phyloP scores from a whole-genome alignment of 1,140 invertebrate genomes.

The Artemia franciscana region DNA sequence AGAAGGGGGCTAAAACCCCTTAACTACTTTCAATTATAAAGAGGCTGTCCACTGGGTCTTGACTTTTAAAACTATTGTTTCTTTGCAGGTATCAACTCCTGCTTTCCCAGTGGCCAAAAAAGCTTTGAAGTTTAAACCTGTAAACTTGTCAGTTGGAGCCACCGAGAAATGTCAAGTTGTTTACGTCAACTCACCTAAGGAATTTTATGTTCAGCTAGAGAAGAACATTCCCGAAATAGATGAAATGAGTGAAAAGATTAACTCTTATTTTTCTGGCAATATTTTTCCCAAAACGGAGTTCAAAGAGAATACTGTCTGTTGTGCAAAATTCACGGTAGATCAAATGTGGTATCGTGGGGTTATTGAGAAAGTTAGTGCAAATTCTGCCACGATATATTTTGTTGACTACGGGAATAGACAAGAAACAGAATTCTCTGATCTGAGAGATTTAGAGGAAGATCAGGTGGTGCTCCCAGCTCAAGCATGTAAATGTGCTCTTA shows the following conservation, averaged over 20 bases:
- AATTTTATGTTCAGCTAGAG: constrained; percentile 25
- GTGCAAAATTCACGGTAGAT: constrained; percentile 44
- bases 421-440: constrained; percentile 20
- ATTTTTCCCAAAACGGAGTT: constrained; percentile 15
- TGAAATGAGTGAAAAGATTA: constrained; percentile 21
- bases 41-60: no score
- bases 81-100: background rate
- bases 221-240: constrained; percentile 20
- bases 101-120: background rate
- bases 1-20: no score
- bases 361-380: constrained; percentile 39
- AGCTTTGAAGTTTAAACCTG: background rate
- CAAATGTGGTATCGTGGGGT: constrained; percentile 52
- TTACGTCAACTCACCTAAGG: constrained; percentile 18
- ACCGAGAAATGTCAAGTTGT: constrained; percentile 18
- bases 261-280: constrained; percentile 14
- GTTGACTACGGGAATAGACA: constrained; percentile 53
- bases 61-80: background rate
- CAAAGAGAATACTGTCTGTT: constrained; percentile 32
- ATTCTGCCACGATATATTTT: constrained; percentile 43
- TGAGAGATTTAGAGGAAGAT: constrained; percentile 37
- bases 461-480: constrained; percentile 39
- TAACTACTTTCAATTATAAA: no score
- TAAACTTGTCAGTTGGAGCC: constrained; percentile 10
- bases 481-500: constrained; percentile 36